Percentiles rank a stretch among this genome's conserved stretches.
Conservation (phyloP, 2,888 invertebrate genomes). For the Drosophila ezoana region DNA sequence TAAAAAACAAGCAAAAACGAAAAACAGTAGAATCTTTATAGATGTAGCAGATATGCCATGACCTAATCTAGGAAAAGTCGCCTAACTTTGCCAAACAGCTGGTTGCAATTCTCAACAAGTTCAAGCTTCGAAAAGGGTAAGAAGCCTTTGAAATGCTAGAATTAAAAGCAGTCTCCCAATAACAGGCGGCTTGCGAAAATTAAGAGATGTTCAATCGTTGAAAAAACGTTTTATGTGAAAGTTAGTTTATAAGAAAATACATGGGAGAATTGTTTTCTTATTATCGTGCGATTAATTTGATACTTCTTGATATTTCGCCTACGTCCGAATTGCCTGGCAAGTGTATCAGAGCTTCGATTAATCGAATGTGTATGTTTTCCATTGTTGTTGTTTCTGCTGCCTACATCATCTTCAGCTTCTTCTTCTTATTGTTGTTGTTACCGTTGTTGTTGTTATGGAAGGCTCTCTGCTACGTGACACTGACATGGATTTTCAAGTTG, state of each 20-base stretch:
- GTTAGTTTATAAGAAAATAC: too few relatives aligned
- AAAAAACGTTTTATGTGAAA: too few relatives aligned
- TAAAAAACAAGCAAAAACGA: conserved; percentile 27
- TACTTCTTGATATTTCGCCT: too few relatives aligned
- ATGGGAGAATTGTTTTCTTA: too few relatives aligned
- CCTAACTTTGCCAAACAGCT: not conserved
- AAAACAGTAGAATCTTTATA: conserved; percentile 52
- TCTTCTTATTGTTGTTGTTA: conserved; percentile 25
- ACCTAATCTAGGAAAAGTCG: conserved; percentile 4
- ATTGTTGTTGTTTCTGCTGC: conserved; percentile 39
- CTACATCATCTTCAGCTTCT: conserved; percentile 28
- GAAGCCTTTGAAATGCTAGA: too few relatives aligned
- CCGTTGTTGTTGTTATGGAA: conserved; percentile 47
- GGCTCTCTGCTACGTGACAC: conserved; percentile 81
- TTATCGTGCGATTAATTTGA: too few relatives aligned
- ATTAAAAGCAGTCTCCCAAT: too few relatives aligned
- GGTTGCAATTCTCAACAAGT: not conserved
- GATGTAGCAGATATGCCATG: conserved; percentile 37
- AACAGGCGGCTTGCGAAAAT: too few relatives aligned
- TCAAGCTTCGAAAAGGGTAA: too few relatives aligned
- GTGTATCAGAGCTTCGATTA: conserved; percentile 55
- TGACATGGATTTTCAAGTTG: conserved; percentile 82
- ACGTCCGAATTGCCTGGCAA: conserved; percentile 8
- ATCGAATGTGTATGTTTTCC: conserved; percentile 20
- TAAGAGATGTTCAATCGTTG: too few relatives aligned